Conservation (phyloP, 2,113 vertebrate genomes). For the Oxyura jamaicensis region DNA sequence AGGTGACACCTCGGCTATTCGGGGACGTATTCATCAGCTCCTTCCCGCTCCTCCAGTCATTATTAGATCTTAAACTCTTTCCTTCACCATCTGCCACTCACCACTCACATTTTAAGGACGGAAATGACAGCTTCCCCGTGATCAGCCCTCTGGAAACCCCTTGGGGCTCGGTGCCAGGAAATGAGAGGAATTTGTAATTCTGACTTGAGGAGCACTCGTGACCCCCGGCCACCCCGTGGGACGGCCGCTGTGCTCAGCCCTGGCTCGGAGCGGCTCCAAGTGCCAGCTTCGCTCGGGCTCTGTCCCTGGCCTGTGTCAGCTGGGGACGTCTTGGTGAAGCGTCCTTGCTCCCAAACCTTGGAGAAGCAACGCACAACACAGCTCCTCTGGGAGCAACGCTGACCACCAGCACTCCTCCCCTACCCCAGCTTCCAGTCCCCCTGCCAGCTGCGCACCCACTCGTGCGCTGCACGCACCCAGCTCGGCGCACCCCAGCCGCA, state of each 20-base stretch:
- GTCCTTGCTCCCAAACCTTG: not conserved
- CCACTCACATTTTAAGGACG: not conserved
- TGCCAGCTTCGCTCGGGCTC: not conserved
- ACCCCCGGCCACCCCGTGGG: not conserved
- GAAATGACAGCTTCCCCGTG: not conserved
- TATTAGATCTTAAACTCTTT: not conserved
- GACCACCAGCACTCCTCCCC: not conserved
- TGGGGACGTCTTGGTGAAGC: not conserved
- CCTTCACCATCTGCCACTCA: not conserved
- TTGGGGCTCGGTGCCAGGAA: not conserved
- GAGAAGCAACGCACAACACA: fast-evolving
- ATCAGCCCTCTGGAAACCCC: not conserved
- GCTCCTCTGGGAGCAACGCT: not conserved
- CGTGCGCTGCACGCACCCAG: not conserved
- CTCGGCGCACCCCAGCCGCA: fast-evolving
- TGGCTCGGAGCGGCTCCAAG: fast-evolving
- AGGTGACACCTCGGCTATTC: not conserved
- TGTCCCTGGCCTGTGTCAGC: not conserved
- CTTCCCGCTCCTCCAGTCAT: not conserved
- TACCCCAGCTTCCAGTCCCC: not conserved
- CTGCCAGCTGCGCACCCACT: not conserved
- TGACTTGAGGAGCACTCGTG: not conserved
- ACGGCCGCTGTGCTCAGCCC: not conserved
- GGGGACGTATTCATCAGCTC: not conserved
- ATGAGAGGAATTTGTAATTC: not conserved